Evolutionary conservation across 2,113 vertebrate species (phyloP), one percentile per base, ranked within the genome.

Genomic region (Nicator chloris): DNA sequence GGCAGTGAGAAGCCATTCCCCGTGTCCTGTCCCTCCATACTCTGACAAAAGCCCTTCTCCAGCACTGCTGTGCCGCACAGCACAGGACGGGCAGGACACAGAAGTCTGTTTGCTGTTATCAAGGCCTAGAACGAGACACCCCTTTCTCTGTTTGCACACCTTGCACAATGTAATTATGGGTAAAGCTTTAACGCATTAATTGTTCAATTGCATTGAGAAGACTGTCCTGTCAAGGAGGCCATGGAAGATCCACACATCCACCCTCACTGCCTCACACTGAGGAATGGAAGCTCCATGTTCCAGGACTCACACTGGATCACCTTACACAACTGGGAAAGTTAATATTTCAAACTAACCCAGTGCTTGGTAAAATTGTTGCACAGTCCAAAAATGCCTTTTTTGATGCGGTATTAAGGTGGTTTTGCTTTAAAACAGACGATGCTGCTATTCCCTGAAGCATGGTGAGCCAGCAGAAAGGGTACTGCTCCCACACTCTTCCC

Each of bases 251-350:
- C 53, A 33, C 53, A 77, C 3, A 47, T 2, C 13, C 51, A 44
- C 68, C 61, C 61, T 31, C 44, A 3, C 4, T 18, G 14, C 19
- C 50, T 57, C 3, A n/a, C 56, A 19, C 9, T 18, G 5, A 66
- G 64, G 57, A 82, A 64, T 0, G 1, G 24, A 7, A 12, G 15
- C 57, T 50, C 53, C 0, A 0, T 7, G 22, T 6, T 42, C 63
- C 24, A 10, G 3, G 28, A 42, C 51, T 51, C 4, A 0, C 30
- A 17, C 26, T 4, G 27, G 35, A 60, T 50, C 51, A 27, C 47
- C 15, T 69, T 31, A 50, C 12, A 18, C 5, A 0, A 20, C 20
- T 6, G 16, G 15, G 5, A 17, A 65, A 71, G 50, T 13, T 17
- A 3, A 4, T 50, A 24, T 15, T 49, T 21, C 56, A 20, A 77